Conservation (phyloP, 1,140 invertebrate genomes). For the Drosophila pseudoobscura region DNA sequence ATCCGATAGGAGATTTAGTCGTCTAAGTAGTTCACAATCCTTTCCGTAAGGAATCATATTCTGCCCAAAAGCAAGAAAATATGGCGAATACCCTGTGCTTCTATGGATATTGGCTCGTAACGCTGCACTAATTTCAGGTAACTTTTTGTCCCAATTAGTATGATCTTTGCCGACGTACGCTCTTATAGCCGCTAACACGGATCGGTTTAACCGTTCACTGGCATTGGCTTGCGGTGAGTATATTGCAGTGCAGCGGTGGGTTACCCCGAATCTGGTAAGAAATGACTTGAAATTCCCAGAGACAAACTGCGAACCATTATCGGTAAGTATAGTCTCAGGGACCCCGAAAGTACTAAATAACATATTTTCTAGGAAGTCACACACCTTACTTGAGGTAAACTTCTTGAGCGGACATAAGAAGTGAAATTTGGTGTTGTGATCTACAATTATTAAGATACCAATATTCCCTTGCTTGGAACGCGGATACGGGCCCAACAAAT, state of each 20-base stretch:
- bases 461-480: slow-evolving; percentile 2
- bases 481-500: neutral
- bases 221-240: slow-evolving; percentile 27
- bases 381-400: neutral
- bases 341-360: slow-evolving; percentile 14
- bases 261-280: slow-evolving; percentile 7
- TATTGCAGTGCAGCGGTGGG: neutral
- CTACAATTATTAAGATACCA: slow-evolving; percentile 4
- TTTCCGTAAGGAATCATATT: slow-evolving; percentile 29
- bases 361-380: slow-evolving; percentile 4
- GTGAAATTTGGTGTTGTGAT: slow-evolving; percentile 8
- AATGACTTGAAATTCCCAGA: neutral
- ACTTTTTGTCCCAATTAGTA: slow-evolving; percentile 10
- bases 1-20: slow-evolving; percentile 12
- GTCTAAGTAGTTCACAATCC: slow-evolving; percentile 19
- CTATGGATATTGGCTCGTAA: too few species aligned
- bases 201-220: slow-evolving; percentile 18
- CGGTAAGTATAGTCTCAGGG: neutral
- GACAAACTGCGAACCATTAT: too few species aligned
- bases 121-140: slow-evolving; percentile 16
- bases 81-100: slow-evolving; percentile 1
- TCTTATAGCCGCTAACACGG: slow-evolving; percentile 9
- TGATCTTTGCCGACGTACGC: slow-evolving; percentile 21
- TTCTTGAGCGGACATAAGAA: slow-evolving; percentile 3
- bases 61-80: slow-evolving; percentile 21